Evolutionary conservation across 2,888 invertebrate genomes (phyloP), one percentile per base, ranked within the genome.

Genomic region (Bombyx huttoni): DNA sequence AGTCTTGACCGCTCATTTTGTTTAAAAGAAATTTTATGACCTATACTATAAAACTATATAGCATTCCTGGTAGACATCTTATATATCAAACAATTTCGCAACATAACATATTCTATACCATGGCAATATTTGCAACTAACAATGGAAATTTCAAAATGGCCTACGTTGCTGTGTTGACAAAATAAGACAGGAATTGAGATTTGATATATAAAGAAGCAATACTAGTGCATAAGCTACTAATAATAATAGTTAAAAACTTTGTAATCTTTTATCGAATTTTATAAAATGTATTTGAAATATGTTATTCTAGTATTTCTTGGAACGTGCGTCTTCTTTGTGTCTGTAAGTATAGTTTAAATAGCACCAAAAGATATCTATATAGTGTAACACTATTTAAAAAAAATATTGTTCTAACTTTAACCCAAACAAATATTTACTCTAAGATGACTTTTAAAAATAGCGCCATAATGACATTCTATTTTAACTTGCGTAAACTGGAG

Each of bases 251-350:
- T 40, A 40, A 40, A 10, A 10, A 40, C 2, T 24, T 40, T 40
- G 40, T 10, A 7, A 10, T 40, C 40, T 12, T 8, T 40, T 8
- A 9, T 12, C 33, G 13, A 50, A 13, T 46, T 47, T 50, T 46
- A 52, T 9, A 13, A 50, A 50, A 52, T 52, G 52, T 52, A 47
- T 48, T 45, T 50, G 34, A 53, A 56, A 46, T 51, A 34, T 40
- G 45, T 51, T 24, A 13, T 56, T 9, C 14, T 57, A 14, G 48
- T 50, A 12, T 54, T 55, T 54, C 51, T 50, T 13, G 50, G 50
- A 0, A 54, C 55, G 7, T 49, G 55, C 46, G 48, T 53, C 10
- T 47, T 51, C 8, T 40, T 55, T 35, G 55, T 54, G 35, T 54
- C 57, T 40, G 57, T 57, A 54, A 51, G 55, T 53, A 49, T 40